Evolutionary conservation across 2,888 invertebrate genomes (phyloP).

Genomic region (Dioctria rufipes): DNA sequence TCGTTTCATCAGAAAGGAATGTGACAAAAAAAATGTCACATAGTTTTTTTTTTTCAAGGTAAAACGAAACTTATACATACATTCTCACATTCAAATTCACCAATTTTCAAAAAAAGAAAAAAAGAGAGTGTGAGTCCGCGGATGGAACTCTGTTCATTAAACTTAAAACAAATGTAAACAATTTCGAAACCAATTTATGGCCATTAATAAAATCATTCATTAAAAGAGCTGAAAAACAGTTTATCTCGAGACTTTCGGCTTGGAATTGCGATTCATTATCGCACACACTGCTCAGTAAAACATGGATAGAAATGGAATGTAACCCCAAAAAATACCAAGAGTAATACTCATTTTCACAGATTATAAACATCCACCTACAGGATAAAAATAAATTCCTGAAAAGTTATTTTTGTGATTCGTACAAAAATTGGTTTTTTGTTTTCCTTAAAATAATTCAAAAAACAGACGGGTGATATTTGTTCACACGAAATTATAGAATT

Average conservation of each 20-base stretch:
- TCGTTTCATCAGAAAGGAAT: too few relatives aligned
- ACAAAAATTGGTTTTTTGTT: not conserved
- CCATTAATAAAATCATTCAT: constrained; percentile 19
- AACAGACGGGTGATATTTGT: too few relatives aligned
- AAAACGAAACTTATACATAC: too few relatives aligned
- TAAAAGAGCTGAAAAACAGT: constrained; percentile 16
- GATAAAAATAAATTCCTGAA: constrained; percentile 11
- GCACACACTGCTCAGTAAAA: too few relatives aligned
- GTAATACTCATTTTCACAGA: not conserved
- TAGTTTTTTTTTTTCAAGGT: too few relatives aligned
- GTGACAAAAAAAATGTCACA: too few relatives aligned
- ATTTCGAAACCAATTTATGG: constrained; percentile 19
- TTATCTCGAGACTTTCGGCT: constrained; percentile 22
- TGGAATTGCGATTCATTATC: not conserved
- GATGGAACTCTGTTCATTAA: not conserved
- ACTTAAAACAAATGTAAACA: not conserved
- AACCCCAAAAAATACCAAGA: not conserved
- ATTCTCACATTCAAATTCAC: too few relatives aligned
- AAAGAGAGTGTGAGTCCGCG: not conserved
- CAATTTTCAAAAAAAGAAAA: too few relatives aligned
- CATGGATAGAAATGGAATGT: not conserved
- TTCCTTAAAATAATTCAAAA: constrained; percentile 9
- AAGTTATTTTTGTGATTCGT: constrained; percentile 1
- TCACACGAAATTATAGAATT: too few relatives aligned
- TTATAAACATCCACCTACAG: not conserved